Evolutionary conservation across 1,140 invertebrate genomes (phyloP), one percentile per base, ranked within the genome.

Genomic region (Heliothis subflexa): DNA sequence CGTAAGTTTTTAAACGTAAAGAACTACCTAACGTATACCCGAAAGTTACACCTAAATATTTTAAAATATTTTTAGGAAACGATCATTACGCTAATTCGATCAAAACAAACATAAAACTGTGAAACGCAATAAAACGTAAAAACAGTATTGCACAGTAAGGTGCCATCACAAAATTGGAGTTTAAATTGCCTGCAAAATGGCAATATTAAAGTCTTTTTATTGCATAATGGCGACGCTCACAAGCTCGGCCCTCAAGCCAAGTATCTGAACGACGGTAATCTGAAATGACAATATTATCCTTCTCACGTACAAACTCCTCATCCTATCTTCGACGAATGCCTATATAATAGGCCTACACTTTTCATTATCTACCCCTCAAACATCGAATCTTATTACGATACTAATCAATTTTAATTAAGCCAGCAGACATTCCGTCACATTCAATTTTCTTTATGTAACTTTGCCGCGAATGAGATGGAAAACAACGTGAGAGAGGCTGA

Each of bases 231-330:
- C 77, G 49, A 18, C 66, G 77, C 50, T 66, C 61, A 55, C 40
- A 21, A 61, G 54, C 66, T 16, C 54, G 75, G 50, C 52, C 76
- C 64, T 78, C 66, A 49, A 78, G 66, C 66, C 55, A 52, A 72
- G 77, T 71, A 78, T 61, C 55, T 49, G 77, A 78, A 62, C 55
- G 62, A 16, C 64, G 57, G 76, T 79, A 78, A 82, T 82, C 81
- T 79, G 50, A 74, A 79, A 79, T 78, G 78, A 79, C 81, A 82
- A 82, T 82, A 82, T 82, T 82, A 80, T 83, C 78, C 70, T 70
- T 73, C 68, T 78, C 75, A 79, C 78, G 68, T 79, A 73, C 47
- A 72, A 73, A 78, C 77, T 72, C 54, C 74, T 77, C 50, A 61
- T 62, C 57, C 59, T 75, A 54, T 59, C 21, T n/a, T 52, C 25